Evolutionary conservation across 2,888 invertebrate species (phyloP).

Genomic region (Pachydiplax longipennis): DNA sequence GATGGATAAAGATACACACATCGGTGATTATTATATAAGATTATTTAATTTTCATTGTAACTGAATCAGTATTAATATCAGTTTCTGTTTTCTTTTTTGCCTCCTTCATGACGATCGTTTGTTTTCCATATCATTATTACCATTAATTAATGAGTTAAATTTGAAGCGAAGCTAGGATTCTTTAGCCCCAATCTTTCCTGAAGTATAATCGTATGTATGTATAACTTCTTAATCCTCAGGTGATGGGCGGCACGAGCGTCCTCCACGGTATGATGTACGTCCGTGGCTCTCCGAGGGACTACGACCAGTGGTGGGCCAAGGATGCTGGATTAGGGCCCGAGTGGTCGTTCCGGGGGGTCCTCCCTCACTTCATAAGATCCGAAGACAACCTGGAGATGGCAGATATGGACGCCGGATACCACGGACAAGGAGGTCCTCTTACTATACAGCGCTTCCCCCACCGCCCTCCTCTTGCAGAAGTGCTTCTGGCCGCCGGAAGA

Average conservation of each 20-base stretch:
- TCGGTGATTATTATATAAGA: too few species aligned
- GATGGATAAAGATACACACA: too few species aligned
- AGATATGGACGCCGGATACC: constrained; percentile 50
- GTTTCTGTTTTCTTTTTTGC: too few species aligned
- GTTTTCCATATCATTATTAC: too few species aligned
- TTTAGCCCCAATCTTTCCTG: too few species aligned
- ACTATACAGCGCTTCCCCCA: constrained; percentile 25
- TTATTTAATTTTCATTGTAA: too few species aligned
- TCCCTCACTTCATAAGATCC: constrained; percentile 75
- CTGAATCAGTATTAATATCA: too few species aligned
- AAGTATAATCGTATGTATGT: too few species aligned
- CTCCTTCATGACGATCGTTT: too few species aligned
- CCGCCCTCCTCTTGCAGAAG: background rate
- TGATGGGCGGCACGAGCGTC: constrained; percentile 70
- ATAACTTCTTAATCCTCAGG: too few species aligned
- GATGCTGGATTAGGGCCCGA: constrained; percentile 68
- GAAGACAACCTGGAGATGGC: constrained; percentile 73
- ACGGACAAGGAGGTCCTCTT: constrained; percentile 18
- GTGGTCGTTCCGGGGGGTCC: constrained; percentile 80
- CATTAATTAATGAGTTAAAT: too few species aligned
- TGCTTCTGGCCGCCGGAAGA: constrained; percentile 9
- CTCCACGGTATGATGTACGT: constrained; percentile 88
- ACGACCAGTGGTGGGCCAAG: constrained; percentile 75
- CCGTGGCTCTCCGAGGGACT: constrained; percentile 77
- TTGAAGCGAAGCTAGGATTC: too few species aligned